These are phyloP conservation scores for Dione juno DNA, from an alignment of 2,888 invertebrate species.

Conservation along the genomic window DNA sequence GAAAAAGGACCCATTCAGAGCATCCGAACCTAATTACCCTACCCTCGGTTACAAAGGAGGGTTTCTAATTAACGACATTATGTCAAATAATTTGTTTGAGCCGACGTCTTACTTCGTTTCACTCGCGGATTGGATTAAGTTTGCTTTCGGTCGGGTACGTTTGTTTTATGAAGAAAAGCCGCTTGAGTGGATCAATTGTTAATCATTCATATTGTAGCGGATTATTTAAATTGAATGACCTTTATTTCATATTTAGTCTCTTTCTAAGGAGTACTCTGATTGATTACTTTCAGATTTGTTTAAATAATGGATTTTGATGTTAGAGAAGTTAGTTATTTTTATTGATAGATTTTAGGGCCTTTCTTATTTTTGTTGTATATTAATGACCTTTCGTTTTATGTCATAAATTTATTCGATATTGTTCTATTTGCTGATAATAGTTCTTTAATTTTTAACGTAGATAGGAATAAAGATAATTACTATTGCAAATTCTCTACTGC, in stretches of 20 bases:
- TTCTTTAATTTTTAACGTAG: no score
- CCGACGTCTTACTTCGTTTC: conserved; percentile 73
- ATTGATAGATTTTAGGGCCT: no score
- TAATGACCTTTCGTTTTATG: no score
- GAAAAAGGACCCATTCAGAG: conserved; percentile 82
- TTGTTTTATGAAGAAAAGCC: conserved; percentile 68
- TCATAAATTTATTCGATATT: no score
- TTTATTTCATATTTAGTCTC: conserved; percentile 22
- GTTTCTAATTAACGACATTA: conserved; percentile 84
- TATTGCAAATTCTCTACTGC: no score
- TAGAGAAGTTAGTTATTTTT: no score
- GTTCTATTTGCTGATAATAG: no score
- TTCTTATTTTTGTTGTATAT: no score
- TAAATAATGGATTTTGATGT: background rate
- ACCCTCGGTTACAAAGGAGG: conserved; percentile 77
- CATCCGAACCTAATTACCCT: conserved; percentile 82
- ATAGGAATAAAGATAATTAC: no score
- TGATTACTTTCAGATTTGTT: background rate
- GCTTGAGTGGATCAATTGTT: conserved; percentile 58
- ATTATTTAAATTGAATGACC: conserved; percentile 22
- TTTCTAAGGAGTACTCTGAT: background rate
- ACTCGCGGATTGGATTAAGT: conserved; percentile 78
- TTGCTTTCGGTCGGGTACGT: conserved; percentile 65
- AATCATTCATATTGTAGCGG: conserved; percentile 47
- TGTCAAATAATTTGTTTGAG: conserved; percentile 83